Conservation (phyloP, 1,140 invertebrate species). For the Chelonus insularis region DNA sequence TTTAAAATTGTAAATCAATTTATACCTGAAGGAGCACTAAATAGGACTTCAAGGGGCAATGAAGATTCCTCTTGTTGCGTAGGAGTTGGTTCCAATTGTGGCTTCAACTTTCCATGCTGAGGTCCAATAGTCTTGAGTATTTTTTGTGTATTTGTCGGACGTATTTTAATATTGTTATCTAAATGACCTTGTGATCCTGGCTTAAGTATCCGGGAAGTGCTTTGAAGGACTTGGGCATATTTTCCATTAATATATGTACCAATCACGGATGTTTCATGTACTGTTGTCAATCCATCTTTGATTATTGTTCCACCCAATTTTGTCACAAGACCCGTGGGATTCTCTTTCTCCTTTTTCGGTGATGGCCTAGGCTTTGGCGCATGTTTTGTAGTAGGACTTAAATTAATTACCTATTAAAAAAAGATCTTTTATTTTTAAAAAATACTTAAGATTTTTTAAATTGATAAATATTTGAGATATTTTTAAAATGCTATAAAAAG, state of each 20-base stretch:
- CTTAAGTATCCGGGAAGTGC: constrained; percentile 67
- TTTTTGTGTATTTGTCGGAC: constrained; percentile 66
- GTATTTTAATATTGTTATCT: constrained; percentile 60
- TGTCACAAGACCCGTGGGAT: constrained; percentile 78
- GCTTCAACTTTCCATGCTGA: constrained; percentile 54
- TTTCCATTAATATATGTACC: constrained; percentile 86
- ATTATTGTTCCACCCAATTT: constrained; percentile 80
- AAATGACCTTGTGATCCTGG: constrained; percentile 10
- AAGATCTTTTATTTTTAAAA: constrained; percentile 8
- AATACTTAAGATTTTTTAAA: neutral
- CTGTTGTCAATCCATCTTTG: constrained; percentile 79
- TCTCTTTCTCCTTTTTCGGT: constrained; percentile 61
- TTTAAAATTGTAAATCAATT: too few species aligned
- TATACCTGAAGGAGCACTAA: constrained; percentile 47
- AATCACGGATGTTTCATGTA: constrained; percentile 85
- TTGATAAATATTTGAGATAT: neutral
- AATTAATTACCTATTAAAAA: constrained; percentile 54
- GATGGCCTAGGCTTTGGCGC: constrained; percentile 45
- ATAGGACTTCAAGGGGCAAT: constrained; percentile 56
- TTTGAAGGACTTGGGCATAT: constrained; percentile 81
- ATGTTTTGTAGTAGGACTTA: constrained; percentile 53
- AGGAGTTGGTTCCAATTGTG: constrained; percentile 67
- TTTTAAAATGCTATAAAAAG: too few species aligned
- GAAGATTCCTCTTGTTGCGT: constrained; percentile 63
- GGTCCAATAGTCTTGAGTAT: constrained; percentile 76